A percentile compares a stretch with the other conserved stretches of the same genome.
phyloP scores from a whole-genome alignment of 1,140 invertebrate species.

The Danaus melanippus region DNA sequence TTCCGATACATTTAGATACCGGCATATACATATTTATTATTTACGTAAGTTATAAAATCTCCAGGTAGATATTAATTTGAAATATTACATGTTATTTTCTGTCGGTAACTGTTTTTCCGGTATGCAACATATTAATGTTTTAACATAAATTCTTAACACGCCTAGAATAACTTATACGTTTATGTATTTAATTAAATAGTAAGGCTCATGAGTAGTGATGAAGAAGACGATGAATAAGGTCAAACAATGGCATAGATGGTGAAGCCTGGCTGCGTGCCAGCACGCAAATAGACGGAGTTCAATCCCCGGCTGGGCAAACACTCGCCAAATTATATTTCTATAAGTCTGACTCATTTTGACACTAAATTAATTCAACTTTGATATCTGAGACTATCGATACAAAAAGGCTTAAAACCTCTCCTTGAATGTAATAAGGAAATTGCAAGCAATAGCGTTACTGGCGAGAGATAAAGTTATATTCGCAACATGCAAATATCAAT shows the following conservation, averaged over 20 bases:
- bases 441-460: neutral
- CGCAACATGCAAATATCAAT: neutral
- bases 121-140: too few relatives aligned
- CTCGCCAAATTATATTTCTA: slow-evolving; percentile 43
- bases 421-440: slow-evolving; percentile 1
- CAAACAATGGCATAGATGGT: slow-evolving; percentile 33
- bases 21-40: too few relatives aligned
- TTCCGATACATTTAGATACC: too few relatives aligned
- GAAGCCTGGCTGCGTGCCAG: slow-evolving; percentile 35
- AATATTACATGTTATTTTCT: too few relatives aligned
- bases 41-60: too few relatives aligned
- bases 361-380: neutral
- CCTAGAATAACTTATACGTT: too few relatives aligned
- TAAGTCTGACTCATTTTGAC: slow-evolving; percentile 33
- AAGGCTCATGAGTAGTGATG: slow-evolving; percentile 1
- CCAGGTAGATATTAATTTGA: too few relatives aligned
- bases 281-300: slow-evolving; percentile 41
- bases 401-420: too few relatives aligned
- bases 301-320: slow-evolving; percentile 28
- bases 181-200: too few relatives aligned
- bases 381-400: too few relatives aligned
- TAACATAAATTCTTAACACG: too few relatives aligned
- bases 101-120: too few relatives aligned
- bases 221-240: slow-evolving; percentile 31
- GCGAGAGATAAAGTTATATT: neutral